These are phyloP conservation scores for Acanthosepion esculentum DNA, from an alignment of 2,888 invertebrate genomes.

Conservation along the genomic window DNA sequence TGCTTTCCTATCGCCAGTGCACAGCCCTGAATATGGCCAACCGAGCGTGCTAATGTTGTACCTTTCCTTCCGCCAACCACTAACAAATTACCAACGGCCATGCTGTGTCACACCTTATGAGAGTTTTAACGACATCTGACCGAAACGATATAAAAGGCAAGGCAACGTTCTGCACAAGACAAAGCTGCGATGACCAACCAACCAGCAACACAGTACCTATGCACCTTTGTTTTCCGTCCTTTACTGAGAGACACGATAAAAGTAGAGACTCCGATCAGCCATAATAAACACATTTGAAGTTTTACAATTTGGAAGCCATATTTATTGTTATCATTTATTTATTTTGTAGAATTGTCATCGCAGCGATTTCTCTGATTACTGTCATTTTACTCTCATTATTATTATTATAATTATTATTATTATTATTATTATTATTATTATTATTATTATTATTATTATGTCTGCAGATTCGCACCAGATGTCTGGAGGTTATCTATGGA, in stretches of 20 bases:
- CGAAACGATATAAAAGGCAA: neutral
- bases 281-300: neutral
- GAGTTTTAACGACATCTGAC: constrained; percentile 6
- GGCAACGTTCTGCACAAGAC: neutral
- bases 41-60: neutral
- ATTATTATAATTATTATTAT: no score
- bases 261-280: neutral
- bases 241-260: neutral
- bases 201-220: neutral
- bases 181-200: neutral
- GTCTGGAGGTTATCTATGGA: neutral
- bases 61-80: constrained; percentile 20
- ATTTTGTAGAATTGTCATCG: no score
- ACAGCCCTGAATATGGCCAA: neutral
- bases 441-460: neutral
- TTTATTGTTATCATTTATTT: no score
- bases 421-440: neutral
- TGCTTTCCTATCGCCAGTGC: neutral
- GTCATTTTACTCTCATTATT: no score
- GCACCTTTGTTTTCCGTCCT: neutral
- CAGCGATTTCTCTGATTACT: no score
- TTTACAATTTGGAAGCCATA: neutral
- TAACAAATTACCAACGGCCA: neutral
- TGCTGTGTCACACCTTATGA: constrained; percentile 3
- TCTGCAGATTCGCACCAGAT: neutral